Evolutionary conservation across 2,113 vertebrate species (phyloP).

Genomic region (Etheostoma spectabile): DNA sequence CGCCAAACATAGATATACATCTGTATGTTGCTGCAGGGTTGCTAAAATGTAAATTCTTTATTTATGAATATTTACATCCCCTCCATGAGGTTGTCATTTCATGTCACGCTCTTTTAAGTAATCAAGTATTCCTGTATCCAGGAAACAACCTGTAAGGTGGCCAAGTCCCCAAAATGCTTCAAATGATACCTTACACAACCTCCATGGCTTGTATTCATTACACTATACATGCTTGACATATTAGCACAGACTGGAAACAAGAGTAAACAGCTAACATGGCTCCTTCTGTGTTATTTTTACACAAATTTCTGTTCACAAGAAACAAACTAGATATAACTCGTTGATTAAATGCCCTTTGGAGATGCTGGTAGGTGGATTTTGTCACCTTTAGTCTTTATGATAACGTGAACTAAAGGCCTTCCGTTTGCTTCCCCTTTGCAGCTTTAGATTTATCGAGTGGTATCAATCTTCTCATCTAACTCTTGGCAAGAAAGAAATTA

Average conservation of each 20-base stretch:
- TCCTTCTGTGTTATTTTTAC: background rate
- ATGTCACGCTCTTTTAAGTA: background rate
- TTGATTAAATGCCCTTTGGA: background rate
- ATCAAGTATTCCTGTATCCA: conserved; percentile 6
- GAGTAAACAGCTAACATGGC: too few relatives aligned
- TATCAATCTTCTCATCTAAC: background rate
- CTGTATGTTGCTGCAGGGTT: background rate
- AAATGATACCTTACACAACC: background rate
- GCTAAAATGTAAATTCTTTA: background rate
- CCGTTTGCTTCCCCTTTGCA: background rate
- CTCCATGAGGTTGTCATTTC: background rate
- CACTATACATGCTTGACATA: background rate
- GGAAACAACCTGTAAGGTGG: background rate
- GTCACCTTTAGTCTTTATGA: background rate
- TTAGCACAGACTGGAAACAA: background rate
- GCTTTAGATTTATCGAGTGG: background rate
- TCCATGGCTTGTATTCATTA: background rate
- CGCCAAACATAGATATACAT: background rate
- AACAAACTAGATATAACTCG: background rate
- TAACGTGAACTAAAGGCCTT: background rate
- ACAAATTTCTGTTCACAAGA: background rate
- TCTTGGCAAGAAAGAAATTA: background rate
- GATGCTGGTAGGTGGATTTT: background rate
- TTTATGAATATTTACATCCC: background rate
- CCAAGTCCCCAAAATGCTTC: background rate